phyloP scores from a whole-genome alignment of 2,797 vertebrate genomes.

The Fundulus diaphanus region DNA sequence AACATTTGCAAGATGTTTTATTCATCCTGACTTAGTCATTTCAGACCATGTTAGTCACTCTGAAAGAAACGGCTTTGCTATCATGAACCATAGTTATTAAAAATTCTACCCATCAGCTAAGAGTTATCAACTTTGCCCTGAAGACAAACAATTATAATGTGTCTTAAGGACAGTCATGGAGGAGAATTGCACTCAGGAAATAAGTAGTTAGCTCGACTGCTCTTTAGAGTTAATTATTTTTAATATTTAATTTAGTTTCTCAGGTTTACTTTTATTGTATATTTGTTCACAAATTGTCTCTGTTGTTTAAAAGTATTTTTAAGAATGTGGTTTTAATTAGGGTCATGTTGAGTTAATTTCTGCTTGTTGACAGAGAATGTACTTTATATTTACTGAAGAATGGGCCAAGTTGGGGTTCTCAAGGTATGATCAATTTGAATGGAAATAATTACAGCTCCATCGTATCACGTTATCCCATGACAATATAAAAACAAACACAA shows the following conservation, averaged over 20 bases:
- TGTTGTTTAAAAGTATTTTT: no score
- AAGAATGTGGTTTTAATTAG: no score
- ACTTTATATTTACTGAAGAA: no score
- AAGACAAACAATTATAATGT: background rate
- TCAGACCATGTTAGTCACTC: background rate
- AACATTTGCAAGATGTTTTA: slow-evolving; percentile 5
- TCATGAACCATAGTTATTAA: background rate
- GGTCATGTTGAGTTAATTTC: no score
- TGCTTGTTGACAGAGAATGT: background rate
- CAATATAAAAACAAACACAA: background rate
- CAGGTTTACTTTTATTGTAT: background rate
- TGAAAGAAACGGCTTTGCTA: background rate
- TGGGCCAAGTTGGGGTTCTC: no score
- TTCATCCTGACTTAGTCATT: slow-evolving; percentile 4
- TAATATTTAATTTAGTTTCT: background rate
- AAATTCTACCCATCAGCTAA: background rate
- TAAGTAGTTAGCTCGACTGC: background rate
- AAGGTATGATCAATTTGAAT: background rate
- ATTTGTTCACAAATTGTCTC: background rate
- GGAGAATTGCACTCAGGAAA: background rate
- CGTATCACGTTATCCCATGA: background rate
- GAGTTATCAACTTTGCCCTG: background rate
- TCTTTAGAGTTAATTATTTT: background rate
- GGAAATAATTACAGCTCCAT: background rate
- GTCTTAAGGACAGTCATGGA: background rate